Base-by-base conservation (phyloP, 2,888 invertebrate species). In the Rhagium mordax region DNA sequence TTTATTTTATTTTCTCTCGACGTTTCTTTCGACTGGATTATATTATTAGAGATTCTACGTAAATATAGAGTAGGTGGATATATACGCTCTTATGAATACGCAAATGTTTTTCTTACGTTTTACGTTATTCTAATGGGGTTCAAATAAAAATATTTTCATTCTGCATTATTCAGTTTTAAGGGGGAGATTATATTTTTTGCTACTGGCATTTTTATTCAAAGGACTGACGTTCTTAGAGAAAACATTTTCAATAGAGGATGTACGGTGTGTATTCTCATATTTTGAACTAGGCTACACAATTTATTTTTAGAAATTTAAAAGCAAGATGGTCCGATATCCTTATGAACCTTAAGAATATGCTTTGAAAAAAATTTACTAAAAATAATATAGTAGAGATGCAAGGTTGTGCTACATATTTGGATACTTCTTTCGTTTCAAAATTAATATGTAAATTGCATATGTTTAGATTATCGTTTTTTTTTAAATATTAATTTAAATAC, bases 1-100 rank as follows among this genome's bases (percentile, higher is more conserved):
- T 70, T 71, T 57, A 71, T 71, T 70, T 71, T 57, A 71, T 71
- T 71, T 71, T 66, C 60, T 49, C 27, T 60, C 59, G 21, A 15
- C 48, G 29, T 47, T 69, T 69, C 60, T 59, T 60, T 59, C 48
- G 49, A 48, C 69, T 48, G 69, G 59, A 60, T 69, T 69, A 69
- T 69, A 69, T 69, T 69, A 69, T 69, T 69, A 67, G 33, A 55
- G 41, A 41, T 55, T 57, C 33, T 41, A 67, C 57, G 67, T 41
- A 67, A 67, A 67, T 65, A 53, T 53, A 49, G 65, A 65, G 53
- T 10, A 65, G 29, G 51, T 65, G 48, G 48, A 61, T 61, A 49
- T 33, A 61, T 41, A 24, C 61, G 61, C 18, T 61, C 20, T 64
- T 64, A 64, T 64, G 64, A 64, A 64, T 64, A 64, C 64, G 21